Conservation (phyloP, 2,113 vertebrate species). For the Psettodes erumei region DNA sequence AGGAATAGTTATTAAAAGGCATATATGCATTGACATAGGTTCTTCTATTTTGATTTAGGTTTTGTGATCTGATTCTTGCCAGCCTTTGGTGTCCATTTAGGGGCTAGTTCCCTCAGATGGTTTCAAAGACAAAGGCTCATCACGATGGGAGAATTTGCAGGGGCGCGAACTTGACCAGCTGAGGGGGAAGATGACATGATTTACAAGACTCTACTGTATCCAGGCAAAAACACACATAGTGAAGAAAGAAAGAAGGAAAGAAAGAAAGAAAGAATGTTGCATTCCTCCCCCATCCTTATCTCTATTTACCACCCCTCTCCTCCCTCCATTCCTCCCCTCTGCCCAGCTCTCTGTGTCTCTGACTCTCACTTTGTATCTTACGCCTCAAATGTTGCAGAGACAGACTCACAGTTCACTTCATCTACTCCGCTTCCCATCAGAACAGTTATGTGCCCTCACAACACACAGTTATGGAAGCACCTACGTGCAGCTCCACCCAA, state of each 20-base stretch:
- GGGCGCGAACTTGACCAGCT: not conserved
- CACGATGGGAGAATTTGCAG: constrained; percentile 7
- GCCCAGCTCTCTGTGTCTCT: constrained; percentile 37
- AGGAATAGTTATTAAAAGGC: not conserved
- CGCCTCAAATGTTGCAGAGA: constrained; percentile 69
- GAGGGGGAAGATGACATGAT: constrained; percentile 1
- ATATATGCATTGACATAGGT: constrained; percentile 7
- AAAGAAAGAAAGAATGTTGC: too few relatives aligned
- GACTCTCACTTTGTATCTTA: constrained; percentile 59
- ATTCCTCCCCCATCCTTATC: constrained; percentile 21
- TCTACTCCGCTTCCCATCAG: constrained; percentile 39
- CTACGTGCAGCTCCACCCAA: not conserved
- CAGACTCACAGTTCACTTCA: constrained; percentile 64
- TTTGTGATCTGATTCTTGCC: not conserved
- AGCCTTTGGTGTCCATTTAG: not conserved
- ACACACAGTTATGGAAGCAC: constrained; percentile 26
- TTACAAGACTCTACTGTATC: constrained; percentile 8
- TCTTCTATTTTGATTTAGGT: constrained; percentile 19
- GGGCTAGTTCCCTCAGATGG: not conserved
- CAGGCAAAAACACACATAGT: not conserved
- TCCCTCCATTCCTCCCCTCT: constrained; percentile 3
- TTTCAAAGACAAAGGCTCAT: constrained; percentile 17
- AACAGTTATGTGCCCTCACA: constrained; percentile 48
- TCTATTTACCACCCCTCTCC: constrained; percentile 30
- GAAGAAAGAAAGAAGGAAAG: too few relatives aligned